A percentile compares a stretch with the other conserved stretches of the same genome.
Conservation (phyloP, 2,888 invertebrate species). For the Dynastes tityus region DNA sequence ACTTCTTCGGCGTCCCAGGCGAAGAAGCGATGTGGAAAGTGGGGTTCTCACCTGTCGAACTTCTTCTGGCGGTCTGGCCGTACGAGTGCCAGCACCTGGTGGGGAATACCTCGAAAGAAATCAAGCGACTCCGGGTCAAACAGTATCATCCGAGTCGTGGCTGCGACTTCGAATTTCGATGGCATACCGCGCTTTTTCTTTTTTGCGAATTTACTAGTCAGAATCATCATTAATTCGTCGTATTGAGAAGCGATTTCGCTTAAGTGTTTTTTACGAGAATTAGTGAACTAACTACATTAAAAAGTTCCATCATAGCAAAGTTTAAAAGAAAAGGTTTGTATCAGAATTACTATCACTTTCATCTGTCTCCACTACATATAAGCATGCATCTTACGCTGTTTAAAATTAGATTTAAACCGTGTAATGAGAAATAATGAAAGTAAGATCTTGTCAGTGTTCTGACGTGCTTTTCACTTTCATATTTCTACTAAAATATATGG, state of each 20-base stretch:
- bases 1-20: background rate
- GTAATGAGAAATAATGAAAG: slow-evolving; percentile 15
- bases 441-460: slow-evolving; percentile 12
- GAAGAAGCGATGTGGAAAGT: background rate
- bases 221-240: background rate
- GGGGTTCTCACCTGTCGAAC: slow-evolving; percentile 15
- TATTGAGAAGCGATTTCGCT: background rate
- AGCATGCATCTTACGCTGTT: background rate
- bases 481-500: background rate
- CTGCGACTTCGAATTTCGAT: slow-evolving; percentile 1
- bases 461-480: slow-evolving; percentile 19
- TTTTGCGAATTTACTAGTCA: background rate
- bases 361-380: background rate
- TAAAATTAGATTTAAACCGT: background rate
- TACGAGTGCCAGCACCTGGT: slow-evolving; percentile 27
- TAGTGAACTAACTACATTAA: background rate
- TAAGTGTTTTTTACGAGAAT: background rate
- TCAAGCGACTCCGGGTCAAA: slow-evolving; percentile 29
- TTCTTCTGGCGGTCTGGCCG: background rate
- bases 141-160: slow-evolving; percentile 35
- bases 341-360: background rate
- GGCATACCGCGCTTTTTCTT: background rate
- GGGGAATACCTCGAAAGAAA: slow-evolving; percentile 46
- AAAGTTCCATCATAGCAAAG: no score
- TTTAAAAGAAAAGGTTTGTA: slow-evolving; percentile 6